These are phyloP conservation scores for Callipepla squamata DNA, from an alignment of 2,113 vertebrate species.

Conservation along the genomic window DNA sequence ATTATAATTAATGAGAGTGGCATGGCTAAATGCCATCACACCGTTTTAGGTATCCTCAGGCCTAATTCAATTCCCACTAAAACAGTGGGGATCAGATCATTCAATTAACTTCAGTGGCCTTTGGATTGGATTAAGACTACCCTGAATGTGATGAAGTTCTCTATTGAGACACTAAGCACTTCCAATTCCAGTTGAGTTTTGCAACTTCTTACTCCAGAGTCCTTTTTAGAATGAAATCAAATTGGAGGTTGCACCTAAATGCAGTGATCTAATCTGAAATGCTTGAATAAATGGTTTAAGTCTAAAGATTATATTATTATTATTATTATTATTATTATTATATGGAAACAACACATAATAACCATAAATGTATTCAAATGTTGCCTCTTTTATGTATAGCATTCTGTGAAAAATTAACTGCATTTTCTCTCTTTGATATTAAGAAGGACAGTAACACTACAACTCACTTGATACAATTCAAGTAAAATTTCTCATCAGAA, in stretches of 20 bases:
- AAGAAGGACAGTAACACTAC: not conserved
- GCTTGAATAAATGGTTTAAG: not conserved
- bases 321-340: not conserved
- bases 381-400: not conserved
- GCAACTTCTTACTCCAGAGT: not conserved
- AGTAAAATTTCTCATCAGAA: not conserved
- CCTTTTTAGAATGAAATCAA: not conserved
- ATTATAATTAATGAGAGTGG: not conserved
- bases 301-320: not conserved
- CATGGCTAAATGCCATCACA: not conserved
- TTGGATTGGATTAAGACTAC: not conserved
- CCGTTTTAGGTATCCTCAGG: not conserved
- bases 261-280: not conserved
- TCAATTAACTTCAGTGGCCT: not conserved
- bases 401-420: not conserved
- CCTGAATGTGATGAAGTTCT: fast-evolving
- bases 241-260: not conserved
- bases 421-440: not conserved
- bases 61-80: not conserved
- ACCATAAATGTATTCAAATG: not conserved
- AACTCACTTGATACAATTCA: not conserved
- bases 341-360: not conserved
- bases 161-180: not conserved
- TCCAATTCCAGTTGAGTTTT: not conserved
- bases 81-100: not conserved